phyloP scores from a whole-genome alignment of 2,113 vertebrate genomes.

The Pteropus alecto region DNA sequence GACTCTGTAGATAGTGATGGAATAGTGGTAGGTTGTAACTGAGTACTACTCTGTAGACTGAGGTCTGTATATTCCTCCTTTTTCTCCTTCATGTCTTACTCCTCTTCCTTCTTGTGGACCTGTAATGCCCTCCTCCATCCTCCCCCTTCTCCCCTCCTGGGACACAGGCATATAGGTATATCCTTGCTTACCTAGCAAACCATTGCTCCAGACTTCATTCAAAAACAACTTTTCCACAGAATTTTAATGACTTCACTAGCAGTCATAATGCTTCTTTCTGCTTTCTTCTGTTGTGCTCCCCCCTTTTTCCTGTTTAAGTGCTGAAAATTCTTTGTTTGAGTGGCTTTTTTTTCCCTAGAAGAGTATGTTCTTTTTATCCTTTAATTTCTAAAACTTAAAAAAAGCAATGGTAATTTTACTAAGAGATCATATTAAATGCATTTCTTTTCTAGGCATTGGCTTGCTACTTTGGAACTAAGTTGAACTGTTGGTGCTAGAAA shows the following conservation, averaged over 20 bases:
- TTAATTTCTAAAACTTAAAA: background rate
- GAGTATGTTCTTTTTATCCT: background rate
- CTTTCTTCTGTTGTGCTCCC: background rate
- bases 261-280: background rate
- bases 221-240: background rate
- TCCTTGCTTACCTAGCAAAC: background rate
- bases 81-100: background rate
- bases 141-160: background rate
- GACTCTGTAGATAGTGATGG: background rate
- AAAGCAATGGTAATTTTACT: background rate
- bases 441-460: background rate
- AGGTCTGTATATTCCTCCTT: background rate
- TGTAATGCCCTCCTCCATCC: background rate
- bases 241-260: background rate
- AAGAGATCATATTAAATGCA: background rate
- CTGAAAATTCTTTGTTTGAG: background rate
- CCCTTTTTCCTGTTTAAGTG: background rate
- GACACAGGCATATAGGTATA: background rate
- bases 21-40: too few relatives aligned
- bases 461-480: background rate
- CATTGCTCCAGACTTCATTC: background rate
- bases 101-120: background rate
- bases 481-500: background rate
- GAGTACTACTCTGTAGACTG: background rate
- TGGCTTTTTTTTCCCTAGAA: background rate